Evolutionary conservation across 2,888 invertebrate species (phyloP).

Genomic region (Drosophila flavopinicola): DNA sequence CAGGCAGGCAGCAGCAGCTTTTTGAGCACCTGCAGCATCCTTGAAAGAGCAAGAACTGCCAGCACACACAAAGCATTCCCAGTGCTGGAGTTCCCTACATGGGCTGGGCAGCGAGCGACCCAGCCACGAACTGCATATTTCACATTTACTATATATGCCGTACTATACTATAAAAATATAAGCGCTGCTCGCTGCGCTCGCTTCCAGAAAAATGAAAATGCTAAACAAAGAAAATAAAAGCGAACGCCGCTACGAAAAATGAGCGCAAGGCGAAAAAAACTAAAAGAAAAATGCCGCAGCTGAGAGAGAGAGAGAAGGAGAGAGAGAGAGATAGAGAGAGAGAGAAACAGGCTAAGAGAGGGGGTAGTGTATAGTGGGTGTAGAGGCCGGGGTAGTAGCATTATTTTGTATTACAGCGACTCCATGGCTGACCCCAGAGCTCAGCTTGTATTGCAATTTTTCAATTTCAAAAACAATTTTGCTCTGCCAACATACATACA

Average conservation of each 20-base stretch:
- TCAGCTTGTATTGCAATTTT: constrained; percentile 81
- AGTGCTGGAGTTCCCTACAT: constrained; percentile 9
- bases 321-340: constrained; percentile 1
- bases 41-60: constrained; percentile 44
- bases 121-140: constrained; percentile 42
- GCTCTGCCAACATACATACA: constrained; percentile 80
- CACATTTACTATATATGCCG: constrained; percentile 41
- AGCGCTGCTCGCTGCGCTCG: constrained; percentile 42
- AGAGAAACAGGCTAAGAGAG: no score
- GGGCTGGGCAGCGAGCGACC: constrained; percentile 18
- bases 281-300: constrained; percentile 70
- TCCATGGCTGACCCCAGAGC: constrained; percentile 61
- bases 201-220: constrained; percentile 70
- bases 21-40: constrained; percentile 70
- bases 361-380: neutral
- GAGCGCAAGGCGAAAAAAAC: constrained; percentile 60
- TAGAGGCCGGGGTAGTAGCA: constrained; percentile 43
- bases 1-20: constrained; percentile 35
- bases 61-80: constrained; percentile 47
- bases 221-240: constrained; percentile 80
- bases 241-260: constrained; percentile 53
- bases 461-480: constrained; percentile 82
- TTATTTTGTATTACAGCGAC: constrained; percentile 75
- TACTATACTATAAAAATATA: constrained; percentile 34
- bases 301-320: constrained; percentile 4